Conservation (phyloP, 1,140 invertebrate species). For the Calosoma granatense region DNA sequence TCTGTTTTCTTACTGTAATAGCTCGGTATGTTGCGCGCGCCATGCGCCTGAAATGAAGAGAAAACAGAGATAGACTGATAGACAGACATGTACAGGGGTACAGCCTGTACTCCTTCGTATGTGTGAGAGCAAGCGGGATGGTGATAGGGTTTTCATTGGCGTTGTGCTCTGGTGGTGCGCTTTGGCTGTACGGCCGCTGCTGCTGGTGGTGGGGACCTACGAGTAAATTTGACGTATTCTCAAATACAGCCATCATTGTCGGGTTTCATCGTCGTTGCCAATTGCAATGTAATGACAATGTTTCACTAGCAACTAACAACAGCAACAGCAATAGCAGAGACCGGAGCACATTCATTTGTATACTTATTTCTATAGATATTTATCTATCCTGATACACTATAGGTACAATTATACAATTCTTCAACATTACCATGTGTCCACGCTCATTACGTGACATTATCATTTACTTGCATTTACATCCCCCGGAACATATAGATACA, state of each 20-base stretch:
- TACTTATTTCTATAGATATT: too few species aligned
- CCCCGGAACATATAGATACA: background rate
- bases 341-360: too few species aligned
- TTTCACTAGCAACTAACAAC: background rate
- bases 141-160: conserved; percentile 35
- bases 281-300: conserved; percentile 9
- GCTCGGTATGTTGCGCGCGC: conserved; percentile 30
- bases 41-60: conserved; percentile 26
- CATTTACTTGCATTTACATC: background rate
- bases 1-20: conserved; percentile 41
- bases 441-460: too few species aligned
- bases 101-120: too few species aligned
- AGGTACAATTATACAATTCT: too few species aligned
- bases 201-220: conserved; percentile 16
- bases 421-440: too few species aligned
- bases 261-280: conserved; percentile 21
- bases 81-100: too few species aligned
- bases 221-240: conserved; percentile 24
- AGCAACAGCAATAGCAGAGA: background rate
- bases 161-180: conserved; percentile 35
- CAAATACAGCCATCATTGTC: conserved; percentile 35
- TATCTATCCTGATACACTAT: too few species aligned
- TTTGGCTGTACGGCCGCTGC: conserved; percentile 15
- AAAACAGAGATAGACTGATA: conserved; percentile 26
- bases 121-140: conserved; percentile 21